Percentiles rank a stretch among this genome's conserved stretches.
These are phyloP conservation scores for Drosophila parabipectinata DNA, from an alignment of 1,140 invertebrate genomes.

Conservation along the genomic window DNA sequence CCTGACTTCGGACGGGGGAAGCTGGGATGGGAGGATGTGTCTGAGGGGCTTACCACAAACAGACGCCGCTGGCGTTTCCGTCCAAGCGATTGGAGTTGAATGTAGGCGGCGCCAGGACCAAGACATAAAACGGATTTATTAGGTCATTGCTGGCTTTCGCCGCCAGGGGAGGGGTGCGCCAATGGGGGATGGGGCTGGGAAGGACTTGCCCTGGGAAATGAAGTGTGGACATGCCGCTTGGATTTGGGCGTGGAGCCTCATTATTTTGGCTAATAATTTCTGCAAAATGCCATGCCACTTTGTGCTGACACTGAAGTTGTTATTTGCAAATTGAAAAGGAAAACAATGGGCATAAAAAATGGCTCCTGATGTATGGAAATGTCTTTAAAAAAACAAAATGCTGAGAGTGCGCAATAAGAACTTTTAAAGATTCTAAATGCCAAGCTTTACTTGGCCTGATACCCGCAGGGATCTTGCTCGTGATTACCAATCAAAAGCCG, in stretches of 20 bases:
- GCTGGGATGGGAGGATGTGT: constrained; percentile 1
- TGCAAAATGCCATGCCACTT: constrained; percentile 52
- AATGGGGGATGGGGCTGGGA: background rate
- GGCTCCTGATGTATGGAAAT: constrained; percentile 23
- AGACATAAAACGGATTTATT: constrained; percentile 80
- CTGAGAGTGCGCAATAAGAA: background rate
- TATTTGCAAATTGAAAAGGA: constrained; percentile 65
- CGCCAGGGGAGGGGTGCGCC: background rate
- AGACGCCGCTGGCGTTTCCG: constrained; percentile 66
- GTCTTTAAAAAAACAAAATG: too few relatives aligned
- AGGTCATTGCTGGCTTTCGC: constrained; percentile 60
- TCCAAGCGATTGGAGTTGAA: constrained; percentile 47
- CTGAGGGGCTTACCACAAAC: constrained; percentile 43
- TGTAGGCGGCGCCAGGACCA: constrained; percentile 70
- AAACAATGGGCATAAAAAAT: background rate
- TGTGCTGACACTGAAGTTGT: constrained; percentile 65
- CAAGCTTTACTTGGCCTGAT: background rate
- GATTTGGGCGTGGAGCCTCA: constrained; percentile 27
- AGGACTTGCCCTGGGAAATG: constrained; percentile 22
- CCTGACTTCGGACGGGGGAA: background rate
- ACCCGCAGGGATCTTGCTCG: constrained; percentile 10
- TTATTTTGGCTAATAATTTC: constrained; percentile 63
- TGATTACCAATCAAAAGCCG: constrained; percentile 44
- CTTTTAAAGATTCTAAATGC: background rate
- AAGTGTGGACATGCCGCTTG: constrained; percentile 56